phyloP scores from a whole-genome alignment of 2,888 invertebrate species.

The Lamellibrachia columna region DNA sequence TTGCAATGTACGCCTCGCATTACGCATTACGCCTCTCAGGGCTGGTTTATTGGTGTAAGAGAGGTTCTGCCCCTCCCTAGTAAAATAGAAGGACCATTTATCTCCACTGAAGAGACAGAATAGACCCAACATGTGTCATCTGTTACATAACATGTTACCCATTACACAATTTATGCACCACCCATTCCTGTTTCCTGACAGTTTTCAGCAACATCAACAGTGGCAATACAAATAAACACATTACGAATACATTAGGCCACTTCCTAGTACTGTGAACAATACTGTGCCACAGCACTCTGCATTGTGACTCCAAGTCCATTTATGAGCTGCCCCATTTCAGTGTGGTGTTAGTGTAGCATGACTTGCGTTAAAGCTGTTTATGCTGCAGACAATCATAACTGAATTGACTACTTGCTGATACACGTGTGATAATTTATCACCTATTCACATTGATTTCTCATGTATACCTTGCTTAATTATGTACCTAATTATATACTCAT shows the following conservation, averaged over 20 bases:
- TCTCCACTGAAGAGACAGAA: no score
- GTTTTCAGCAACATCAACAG: no score
- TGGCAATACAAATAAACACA: not conserved
- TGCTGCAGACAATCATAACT: not conserved
- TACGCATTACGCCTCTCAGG: no score
- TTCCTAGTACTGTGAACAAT: not conserved
- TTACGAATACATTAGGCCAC: not conserved
- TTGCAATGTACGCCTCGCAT: no score
- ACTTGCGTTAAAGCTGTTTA: not conserved
- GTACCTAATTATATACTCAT: not conserved
- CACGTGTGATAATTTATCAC: not conserved
- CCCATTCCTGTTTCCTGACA: no score
- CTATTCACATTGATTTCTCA: not conserved
- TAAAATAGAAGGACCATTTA: no score
- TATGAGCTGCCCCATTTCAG: not conserved
- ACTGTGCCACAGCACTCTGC: not conserved
- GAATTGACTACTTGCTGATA: not conserved
- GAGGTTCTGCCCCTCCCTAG: no score
- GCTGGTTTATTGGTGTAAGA: no score
- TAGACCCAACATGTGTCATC: no score
- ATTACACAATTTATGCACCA: no score
- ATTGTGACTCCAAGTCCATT: not conserved
- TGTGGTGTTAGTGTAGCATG: not conserved
- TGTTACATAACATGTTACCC: no score
- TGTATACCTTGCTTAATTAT: not conserved